Evolutionary conservation across 2,113 vertebrate genomes (phyloP), one percentile per base, ranked within the genome.

Genomic region (Caranx melampygus): DNA sequence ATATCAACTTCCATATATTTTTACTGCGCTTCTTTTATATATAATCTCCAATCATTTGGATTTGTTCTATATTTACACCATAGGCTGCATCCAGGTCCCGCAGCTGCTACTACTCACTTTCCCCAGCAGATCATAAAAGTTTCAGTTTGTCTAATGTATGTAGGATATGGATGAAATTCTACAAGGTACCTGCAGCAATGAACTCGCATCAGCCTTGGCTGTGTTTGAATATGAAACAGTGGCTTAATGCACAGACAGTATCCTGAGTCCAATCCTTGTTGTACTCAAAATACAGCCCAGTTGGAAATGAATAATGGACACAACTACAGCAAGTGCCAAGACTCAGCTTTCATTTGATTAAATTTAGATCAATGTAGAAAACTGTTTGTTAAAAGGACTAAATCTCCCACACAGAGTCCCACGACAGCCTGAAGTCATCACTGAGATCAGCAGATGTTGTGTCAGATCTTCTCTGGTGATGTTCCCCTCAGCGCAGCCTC

Each of bases 61-160:
- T 81, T 35, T 75, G 20, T 81, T 64, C 49, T 59, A 47, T 84
- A 75, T 80, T 72, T 67, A 68, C 37, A 67, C 49, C 49, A 13
- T 59, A 37, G 37, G 37, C 37, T 37, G 61, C 12, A 64, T 67
- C 57, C 16, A 60, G 26, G 58, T 68, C 14, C 61, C 0, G 7
- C 16, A 5, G 21, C 51, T 71, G 44, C 45, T 15, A 70, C 31
- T 65, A 42, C 58, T 49, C 10, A 54, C 37, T 47, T 65, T 3
- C 58, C 26, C 18, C 21, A 47, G 65, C 31, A 31, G 21, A 63
- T 70, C 34, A 64, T 75, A 1, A 65, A 80, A 51, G 45, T 78
- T 65, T 62, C 14, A 63, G 72, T 21, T 45, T 20, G 35, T 52
- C 20, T 9, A 60, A 65, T 34, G 34, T 47, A 15, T 68, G 26